A percentile compares a stretch with the other conserved stretches of the same genome.
phyloP scores from a whole-genome alignment of 2,888 invertebrate species.

The Pandemis corylana region DNA sequence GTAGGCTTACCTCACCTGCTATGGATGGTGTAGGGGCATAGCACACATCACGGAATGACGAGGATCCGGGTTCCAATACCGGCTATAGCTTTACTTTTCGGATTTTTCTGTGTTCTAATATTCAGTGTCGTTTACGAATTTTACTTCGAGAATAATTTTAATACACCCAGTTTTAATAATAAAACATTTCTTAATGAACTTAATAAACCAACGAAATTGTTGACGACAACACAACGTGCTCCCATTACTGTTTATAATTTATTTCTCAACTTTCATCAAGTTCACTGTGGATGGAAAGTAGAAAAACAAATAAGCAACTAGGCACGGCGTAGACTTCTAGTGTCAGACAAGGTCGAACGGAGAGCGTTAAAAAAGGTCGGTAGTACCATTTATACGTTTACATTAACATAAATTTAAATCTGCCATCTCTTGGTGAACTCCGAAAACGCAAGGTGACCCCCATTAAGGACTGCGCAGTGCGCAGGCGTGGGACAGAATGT shows the following conservation, averaged over 20 bases:
- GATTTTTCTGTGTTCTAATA: too few relatives aligned
- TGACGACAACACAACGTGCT: background rate
- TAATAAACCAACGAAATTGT: too few relatives aligned
- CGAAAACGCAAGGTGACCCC: constrained; percentile 40
- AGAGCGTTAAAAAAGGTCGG: constrained; percentile 27
- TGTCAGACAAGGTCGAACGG: constrained; percentile 25
- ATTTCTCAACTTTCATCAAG: background rate
- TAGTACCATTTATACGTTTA: constrained; percentile 27
- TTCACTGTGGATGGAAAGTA: background rate
- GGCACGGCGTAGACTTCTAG: background rate
- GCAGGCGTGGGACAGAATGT: constrained; percentile 28
- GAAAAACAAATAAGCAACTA: background rate
- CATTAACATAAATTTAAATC: constrained; percentile 39
- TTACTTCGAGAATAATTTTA: too few relatives aligned
- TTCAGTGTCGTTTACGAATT: too few relatives aligned
- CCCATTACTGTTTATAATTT: background rate
- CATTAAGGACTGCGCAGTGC: constrained; percentile 20
- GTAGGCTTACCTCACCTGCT: too few relatives aligned
- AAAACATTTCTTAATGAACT: too few relatives aligned
- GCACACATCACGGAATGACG: too few relatives aligned
- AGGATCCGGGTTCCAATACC: too few relatives aligned
- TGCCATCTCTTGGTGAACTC: constrained; percentile 35
- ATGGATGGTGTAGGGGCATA: too few relatives aligned
- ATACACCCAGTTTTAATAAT: too few relatives aligned
- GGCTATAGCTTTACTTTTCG: too few relatives aligned